Conservation (phyloP, 2,113 vertebrate species). For the Heptranchias perlo region DNA sequence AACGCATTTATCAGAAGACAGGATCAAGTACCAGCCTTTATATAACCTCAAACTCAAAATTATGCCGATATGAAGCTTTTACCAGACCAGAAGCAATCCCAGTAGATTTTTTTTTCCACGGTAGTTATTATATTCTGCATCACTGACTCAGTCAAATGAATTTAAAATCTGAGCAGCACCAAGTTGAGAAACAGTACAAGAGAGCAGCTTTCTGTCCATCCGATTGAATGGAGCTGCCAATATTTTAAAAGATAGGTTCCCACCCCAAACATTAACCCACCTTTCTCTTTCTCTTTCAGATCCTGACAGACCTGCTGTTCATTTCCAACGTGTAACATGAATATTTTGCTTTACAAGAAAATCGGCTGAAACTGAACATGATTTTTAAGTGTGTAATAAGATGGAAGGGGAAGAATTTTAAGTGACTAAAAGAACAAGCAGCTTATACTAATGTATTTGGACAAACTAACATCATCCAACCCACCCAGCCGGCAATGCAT, state of each 20-base stretch:
- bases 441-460: background rate
- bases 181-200: background rate
- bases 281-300: slow-evolving; percentile 6
- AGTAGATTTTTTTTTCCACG: background rate
- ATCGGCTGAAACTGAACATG: background rate
- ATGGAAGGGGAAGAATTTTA: background rate
- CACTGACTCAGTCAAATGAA: background rate
- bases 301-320: background rate
- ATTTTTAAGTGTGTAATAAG: background rate
- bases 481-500: background rate
- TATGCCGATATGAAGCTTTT: background rate
- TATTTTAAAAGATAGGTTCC: background rate
- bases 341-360: background rate
- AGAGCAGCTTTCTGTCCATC: background rate
- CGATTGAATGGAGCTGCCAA: background rate
- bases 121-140: background rate
- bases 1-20: background rate
- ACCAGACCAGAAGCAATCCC: background rate
- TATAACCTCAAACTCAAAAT: background rate
- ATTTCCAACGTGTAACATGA: background rate
- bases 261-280: background rate
- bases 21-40: background rate
- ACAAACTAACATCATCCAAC: background rate
- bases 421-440: background rate
- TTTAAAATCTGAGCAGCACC: background rate